Evolutionary conservation across 2,113 vertebrate species (phyloP), one percentile per base, ranked within the genome.

Genomic region (Ramphastos sulfuratus): DNA sequence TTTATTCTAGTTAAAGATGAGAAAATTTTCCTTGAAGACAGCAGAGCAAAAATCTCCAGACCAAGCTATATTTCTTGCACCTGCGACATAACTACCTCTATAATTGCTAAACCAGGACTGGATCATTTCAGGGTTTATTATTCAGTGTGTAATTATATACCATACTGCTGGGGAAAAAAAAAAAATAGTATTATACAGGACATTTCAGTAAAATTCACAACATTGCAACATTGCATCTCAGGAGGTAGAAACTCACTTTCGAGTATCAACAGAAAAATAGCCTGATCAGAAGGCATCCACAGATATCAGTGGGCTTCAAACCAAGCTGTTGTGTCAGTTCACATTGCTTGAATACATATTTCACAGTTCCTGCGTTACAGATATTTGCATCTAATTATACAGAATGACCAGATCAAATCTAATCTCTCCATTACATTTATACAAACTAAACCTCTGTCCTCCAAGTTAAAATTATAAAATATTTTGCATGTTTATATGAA

Each of bases 371-470:
- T 73, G 42, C 23, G 42, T 75, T 89, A 77, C 52, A 78, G 65
- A 58, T 83, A 91, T 87, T 89, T 91, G 28, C 60, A 90, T 88
- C 70, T 83, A 94, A 88, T 88, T 93, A 90, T 67, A 71, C 20
- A 81, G 60, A 91, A 85, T 30, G 39, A 9, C 8, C 25, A 74
- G 65, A 58, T 71, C 54, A 70, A 79, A 72, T 87, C 72, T 87
- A 83, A 72, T 48, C 33, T 55, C 27, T 85, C 27, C 30, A 80
- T 1, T 85, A n/a, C 46, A 70, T 66, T 91, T 91, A 85, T 59
- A 82, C 14, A 80, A 78, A 80, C 27, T 55, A 92, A 95, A 79
- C 15, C 15, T 50, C 79, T 61, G 44, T 55, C 28, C 21, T 70
- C 16, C 30, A 69, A 91, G 30, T 50, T 46, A 82, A 94, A 89